Conservation (phyloP, 2,888 invertebrate genomes). For the Dioctria linearis region DNA sequence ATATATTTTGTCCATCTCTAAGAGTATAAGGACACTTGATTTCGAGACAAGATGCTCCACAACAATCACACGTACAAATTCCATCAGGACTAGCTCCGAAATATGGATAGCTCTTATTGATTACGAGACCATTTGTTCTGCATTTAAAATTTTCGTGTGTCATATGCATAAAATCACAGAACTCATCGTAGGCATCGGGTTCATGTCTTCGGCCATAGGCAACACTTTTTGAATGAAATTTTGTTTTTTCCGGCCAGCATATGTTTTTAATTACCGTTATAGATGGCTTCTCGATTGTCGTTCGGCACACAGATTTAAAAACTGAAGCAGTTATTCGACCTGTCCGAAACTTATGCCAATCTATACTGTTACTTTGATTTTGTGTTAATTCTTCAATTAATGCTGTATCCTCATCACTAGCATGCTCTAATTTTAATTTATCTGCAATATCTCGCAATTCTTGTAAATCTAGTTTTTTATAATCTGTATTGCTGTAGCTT, state of each 20-base stretch:
- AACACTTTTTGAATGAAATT: neutral
- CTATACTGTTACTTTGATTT: neutral
- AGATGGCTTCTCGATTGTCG: neutral
- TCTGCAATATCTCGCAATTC: neutral
- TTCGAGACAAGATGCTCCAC: neutral
- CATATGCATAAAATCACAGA: neutral
- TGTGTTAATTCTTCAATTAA: neutral
- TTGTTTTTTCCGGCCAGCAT: neutral
- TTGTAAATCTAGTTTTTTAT: neutral
- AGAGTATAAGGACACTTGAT: neutral
- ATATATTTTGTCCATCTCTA: neutral
- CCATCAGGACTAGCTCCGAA: neutral
- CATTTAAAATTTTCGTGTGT: neutral
- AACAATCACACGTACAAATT: neutral
- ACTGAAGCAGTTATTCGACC: neutral
- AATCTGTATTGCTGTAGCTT: neutral
- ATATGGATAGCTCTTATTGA: neutral
- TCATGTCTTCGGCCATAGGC: neutral
- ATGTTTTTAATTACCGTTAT: neutral
- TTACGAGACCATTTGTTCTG: neutral
- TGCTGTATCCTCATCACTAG: neutral
- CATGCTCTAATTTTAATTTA: neutral
- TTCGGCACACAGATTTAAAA: neutral
- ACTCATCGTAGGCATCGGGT: neutral
- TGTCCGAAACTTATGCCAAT: neutral